phyloP scores from a whole-genome alignment of 2,113 vertebrate genomes.

The Rhabdomys dilectus region DNA sequence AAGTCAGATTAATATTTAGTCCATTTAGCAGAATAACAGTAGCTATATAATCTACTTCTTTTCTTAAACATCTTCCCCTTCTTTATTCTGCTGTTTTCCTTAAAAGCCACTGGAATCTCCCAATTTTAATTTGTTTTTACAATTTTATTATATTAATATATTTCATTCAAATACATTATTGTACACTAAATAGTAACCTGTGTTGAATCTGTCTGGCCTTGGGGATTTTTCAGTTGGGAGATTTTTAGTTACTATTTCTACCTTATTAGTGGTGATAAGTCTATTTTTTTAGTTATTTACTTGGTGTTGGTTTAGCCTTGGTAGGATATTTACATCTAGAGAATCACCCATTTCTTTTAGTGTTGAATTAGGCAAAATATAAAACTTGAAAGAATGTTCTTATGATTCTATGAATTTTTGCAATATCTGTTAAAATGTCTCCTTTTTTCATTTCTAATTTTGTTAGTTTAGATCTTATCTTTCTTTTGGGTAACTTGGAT shows the following conservation, averaged over 20 bases:
- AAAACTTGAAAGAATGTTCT: neutral
- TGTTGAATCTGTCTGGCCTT: neutral
- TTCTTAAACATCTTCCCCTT: neutral
- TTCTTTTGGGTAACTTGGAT: neutral
- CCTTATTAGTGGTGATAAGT: neutral
- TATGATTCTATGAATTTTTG: neutral
- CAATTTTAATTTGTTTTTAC: neutral
- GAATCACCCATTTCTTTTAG: neutral
- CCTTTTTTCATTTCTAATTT: neutral
- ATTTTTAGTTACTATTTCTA: neutral
- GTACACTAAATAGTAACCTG: neutral
- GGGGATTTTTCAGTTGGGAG: neutral
- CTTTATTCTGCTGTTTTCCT: neutral
- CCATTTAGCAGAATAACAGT: neutral
- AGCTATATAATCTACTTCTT: neutral
- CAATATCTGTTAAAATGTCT: neutral
- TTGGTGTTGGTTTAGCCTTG: neutral
- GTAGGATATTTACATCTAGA: neutral
- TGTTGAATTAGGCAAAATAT: neutral
- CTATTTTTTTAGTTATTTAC: neutral
- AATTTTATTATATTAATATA: neutral
- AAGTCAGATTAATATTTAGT: neutral
- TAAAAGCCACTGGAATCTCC: neutral
- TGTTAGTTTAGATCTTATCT: neutral
- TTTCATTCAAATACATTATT: neutral